Percentiles rank a stretch among this genome's conserved stretches.
Evolutionary conservation across 2,797 vertebrate species (phyloP).

Genomic region (Phalloptychus januarius): DNA sequence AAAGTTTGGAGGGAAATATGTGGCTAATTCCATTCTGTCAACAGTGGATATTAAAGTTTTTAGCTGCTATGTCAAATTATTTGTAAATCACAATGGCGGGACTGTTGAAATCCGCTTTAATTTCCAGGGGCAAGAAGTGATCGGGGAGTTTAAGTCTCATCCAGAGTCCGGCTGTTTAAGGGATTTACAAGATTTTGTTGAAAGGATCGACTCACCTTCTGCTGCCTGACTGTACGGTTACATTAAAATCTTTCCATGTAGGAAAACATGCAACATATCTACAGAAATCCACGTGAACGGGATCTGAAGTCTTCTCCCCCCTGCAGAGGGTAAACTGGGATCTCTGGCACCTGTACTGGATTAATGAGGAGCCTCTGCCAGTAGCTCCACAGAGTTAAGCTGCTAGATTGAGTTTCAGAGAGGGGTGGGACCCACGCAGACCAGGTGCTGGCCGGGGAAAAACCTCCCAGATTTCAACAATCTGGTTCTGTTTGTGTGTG

Average conservation of each 20-base stretch:
- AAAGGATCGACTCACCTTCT: conserved; percentile 17
- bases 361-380: conserved; percentile 92
- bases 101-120: conserved; percentile 86
- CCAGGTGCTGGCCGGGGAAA: conserved; percentile 94
- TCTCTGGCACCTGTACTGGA: conserved; percentile 95
- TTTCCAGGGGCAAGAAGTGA: conserved; percentile 82
- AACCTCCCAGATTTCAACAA: conserved; percentile 82
- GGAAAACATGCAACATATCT: conserved; percentile 2
- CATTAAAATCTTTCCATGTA: conserved; percentile 6
- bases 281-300: conserved; percentile 8
- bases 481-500: conserved; percentile 77
- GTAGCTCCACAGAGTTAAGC: conserved; percentile 89
- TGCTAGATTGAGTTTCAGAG: conserved; percentile 92
- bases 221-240: not conserved
- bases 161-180: conserved; percentile 61
- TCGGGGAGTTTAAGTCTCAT: conserved; percentile 66
- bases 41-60: conserved; percentile 97
- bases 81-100: conserved; percentile 88
- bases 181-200: conserved; percentile 57
- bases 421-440: conserved; percentile 81
- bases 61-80: conserved; percentile 80
- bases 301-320: not conserved
- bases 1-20: conserved; percentile 86
- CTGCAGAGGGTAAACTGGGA: conserved; percentile 48
- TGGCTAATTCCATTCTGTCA: conserved; percentile 98